These are phyloP conservation scores for Aphidius colemani DNA, from an alignment of 2,888 invertebrate species.

Conservation along the genomic window DNA sequence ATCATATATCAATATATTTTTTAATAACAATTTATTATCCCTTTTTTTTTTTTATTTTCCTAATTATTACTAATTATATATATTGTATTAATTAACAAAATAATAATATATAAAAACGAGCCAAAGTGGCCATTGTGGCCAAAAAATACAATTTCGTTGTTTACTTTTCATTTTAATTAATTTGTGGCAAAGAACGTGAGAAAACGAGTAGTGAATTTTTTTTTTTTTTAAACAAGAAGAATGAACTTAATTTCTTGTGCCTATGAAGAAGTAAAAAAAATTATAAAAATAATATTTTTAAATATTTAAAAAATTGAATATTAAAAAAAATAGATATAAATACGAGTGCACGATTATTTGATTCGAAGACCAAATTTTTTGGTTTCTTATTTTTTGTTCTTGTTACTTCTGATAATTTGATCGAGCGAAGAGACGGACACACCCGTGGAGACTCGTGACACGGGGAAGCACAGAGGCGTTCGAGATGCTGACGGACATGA, in stretches of 20 bases:
- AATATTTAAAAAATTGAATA: constrained; percentile 16
- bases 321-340: neutral
- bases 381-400: neutral
- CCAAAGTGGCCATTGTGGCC: constrained; percentile 17
- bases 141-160: neutral
- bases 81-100: neutral
- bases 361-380: no score
- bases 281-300: constrained; percentile 5
- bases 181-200: no score
- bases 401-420: no score
- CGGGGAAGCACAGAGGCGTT: constrained; percentile 35
- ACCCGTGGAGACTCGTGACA: constrained; percentile 23
- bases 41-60: constrained; percentile 18
- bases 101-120: constrained; percentile 7
- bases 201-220: neutral
- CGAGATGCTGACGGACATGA: constrained; percentile 60
- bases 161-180: no score
- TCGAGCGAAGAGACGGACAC: neutral
- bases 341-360: no score
- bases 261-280: neutral
- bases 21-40: no score
- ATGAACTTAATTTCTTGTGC: neutral
- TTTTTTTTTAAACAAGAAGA: neutral
- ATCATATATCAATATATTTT: constrained; percentile 1
- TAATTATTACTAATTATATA: neutral